Base-by-base conservation (phyloP, 2,888 invertebrate genomes). In the Idaea dimidiata region DNA sequence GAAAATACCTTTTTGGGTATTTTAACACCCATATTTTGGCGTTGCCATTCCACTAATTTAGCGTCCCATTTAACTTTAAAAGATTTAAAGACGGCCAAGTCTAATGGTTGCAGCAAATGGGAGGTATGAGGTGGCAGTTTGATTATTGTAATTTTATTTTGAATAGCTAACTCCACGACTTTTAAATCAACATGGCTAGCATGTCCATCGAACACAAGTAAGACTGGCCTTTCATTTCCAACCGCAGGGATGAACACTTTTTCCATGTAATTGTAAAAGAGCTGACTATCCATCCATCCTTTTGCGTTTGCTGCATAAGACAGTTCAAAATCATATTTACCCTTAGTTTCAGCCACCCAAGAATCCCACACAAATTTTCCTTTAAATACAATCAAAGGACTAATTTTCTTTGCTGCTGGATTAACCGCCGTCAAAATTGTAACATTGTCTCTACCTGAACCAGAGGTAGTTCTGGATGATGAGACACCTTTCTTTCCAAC, bases 251-350 rank as follows among this genome's bases (percentile, higher is more conserved):
- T 72, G 3, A 82, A 17, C 58, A 71, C 60, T 63, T 76, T 77
- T 71, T 66, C 57, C 54, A 82, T 64, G 61, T 80, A 82, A 64
- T 78, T 78, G 16, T 66, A 60, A 61, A 82, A 83, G 8, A 79
- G 78, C 16, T 71, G 68, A 31, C 70, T 73, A 17, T 77, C 77
- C 75, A 77, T 81, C 80, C 78, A 79, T 0, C 83, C 80, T 16
- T 73, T 78, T 16, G 18, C 64, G 57, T 79, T 81, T 1, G 83
- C 81, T 7, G 76, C 74, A 69, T 78, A 78, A 17, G 79, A 58
- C 1, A 78, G 65, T 54, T 77, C 72, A 62, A 77, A 75, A 63
- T 76, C 70, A 59, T 74, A 68, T 8, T 72, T 61, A 18, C 66
- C 66, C 17, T 43, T 61, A 4, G 55, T 18, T 57, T 65, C 66